A percentile compares a stretch with the other conserved stretches of the same genome.
Evolutionary conservation across 1,140 invertebrate genomes (phyloP).

Genomic region (Elysia chlorotica): DNA sequence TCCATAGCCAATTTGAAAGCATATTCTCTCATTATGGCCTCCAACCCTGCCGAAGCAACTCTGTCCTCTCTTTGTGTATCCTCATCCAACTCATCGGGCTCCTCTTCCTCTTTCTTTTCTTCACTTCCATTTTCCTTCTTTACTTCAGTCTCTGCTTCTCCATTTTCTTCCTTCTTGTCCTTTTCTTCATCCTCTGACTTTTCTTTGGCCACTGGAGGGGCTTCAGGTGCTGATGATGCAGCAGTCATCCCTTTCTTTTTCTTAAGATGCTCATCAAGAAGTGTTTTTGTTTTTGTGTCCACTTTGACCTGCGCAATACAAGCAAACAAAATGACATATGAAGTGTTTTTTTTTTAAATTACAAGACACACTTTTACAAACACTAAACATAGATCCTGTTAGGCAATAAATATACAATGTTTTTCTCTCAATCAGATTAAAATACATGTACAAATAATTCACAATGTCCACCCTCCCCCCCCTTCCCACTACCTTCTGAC

Average conservation of each 20-base stretch:
- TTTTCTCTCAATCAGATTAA: too few species aligned
- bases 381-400: too few species aligned
- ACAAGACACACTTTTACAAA: too few species aligned
- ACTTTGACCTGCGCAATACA: slow-evolving; percentile 73
- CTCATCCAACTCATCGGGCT: slow-evolving; percentile 53
- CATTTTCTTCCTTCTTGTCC: slow-evolving; percentile 43
- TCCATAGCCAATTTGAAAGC: slow-evolving; percentile 72
- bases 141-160: slow-evolving; percentile 38
- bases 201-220: too few species aligned
- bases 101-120: slow-evolving; percentile 32
- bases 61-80: slow-evolving; percentile 51
- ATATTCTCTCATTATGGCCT: slow-evolving; percentile 81
- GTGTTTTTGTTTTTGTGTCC: slow-evolving; percentile 95
- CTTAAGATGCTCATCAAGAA: slow-evolving; percentile 85
- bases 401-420: too few species aligned
- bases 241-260: slow-evolving; percentile 42
- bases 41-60: slow-evolving; percentile 75
- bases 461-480: too few species aligned
- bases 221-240: too few species aligned
- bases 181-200: slow-evolving; percentile 35
- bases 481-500: too few species aligned
- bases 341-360: too few species aligned
- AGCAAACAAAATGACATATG: too few species aligned
- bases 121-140: slow-evolving; percentile 38
- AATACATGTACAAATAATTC: too few species aligned